These are phyloP conservation scores for Nautilus pompilius DNA, from an alignment of 1,140 invertebrate genomes.

Conservation along the genomic window DNA sequence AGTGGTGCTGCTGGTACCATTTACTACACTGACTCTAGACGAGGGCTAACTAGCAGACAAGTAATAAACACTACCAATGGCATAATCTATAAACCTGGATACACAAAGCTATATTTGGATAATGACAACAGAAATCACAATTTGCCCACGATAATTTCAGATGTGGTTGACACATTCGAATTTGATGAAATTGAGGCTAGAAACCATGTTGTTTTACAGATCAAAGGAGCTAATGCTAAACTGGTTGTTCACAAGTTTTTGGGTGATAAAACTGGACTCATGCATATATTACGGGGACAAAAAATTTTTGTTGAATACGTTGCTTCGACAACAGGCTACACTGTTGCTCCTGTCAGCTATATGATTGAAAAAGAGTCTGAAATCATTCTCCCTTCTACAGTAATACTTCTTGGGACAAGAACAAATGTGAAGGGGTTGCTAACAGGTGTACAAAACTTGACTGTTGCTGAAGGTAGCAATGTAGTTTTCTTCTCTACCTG, in stretches of 20 bases:
- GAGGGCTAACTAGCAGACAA: slow-evolving; percentile 20
- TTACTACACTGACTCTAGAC: slow-evolving; percentile 29
- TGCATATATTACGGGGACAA: slow-evolving; percentile 29
- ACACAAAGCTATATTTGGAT: slow-evolving; percentile 30
- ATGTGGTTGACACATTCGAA: slow-evolving; percentile 20
- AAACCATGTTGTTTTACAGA: slow-evolving; percentile 32
- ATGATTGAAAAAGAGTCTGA: slow-evolving; percentile 28
- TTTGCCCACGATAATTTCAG: slow-evolving; percentile 28
- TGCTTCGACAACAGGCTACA: slow-evolving; percentile 36
- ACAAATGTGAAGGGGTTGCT: slow-evolving; percentile 29
- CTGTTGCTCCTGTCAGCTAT: slow-evolving; percentile 44
- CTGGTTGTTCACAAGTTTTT: slow-evolving; percentile 39
- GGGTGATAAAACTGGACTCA: slow-evolving; percentile 36
- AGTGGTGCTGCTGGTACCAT: slow-evolving; percentile 38
- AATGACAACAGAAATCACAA: slow-evolving; percentile 39
- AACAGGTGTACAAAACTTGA: slow-evolving; percentile 37
- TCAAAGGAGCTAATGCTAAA: slow-evolving; percentile 24
- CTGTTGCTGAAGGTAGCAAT: slow-evolving; percentile 34
- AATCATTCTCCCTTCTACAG: slow-evolving; percentile 34
- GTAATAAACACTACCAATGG: slow-evolving; percentile 21
- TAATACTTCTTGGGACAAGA: slow-evolving; percentile 37
- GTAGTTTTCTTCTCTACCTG: slow-evolving; percentile 32
- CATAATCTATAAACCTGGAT: slow-evolving; percentile 19
- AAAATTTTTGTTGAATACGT: slow-evolving; percentile 34
- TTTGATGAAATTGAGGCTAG: slow-evolving; percentile 33